phyloP scores from a whole-genome alignment of 2,888 invertebrate genomes.

The Cyclophora albipunctata region DNA sequence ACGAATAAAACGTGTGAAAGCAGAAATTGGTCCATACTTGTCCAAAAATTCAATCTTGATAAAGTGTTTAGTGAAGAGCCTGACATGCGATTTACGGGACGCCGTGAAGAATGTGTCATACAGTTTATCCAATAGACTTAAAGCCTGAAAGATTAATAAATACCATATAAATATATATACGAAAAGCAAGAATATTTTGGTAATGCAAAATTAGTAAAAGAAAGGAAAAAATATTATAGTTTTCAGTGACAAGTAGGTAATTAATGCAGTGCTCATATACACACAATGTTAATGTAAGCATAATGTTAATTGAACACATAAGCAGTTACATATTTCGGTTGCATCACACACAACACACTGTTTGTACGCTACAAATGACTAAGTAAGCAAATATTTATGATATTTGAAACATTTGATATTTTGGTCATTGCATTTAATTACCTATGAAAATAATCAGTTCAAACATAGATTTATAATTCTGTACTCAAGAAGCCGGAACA shows the following conservation, averaged over 20 bases:
- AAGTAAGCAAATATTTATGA: no score
- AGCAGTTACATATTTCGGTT: background rate
- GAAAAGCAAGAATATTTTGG: conserved; percentile 22
- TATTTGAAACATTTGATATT: no score
- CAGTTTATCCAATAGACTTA: conserved; percentile 80
- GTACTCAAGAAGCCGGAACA: no score
- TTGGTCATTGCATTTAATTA: no score
- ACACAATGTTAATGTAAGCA: background rate
- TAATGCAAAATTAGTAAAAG: conserved; percentile 12
- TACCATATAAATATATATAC: conserved; percentile 62
- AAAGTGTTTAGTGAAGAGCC: conserved; percentile 79
- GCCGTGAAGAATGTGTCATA: conserved; percentile 72
- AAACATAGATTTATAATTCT: no score
- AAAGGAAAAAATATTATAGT: conserved; percentile 18
- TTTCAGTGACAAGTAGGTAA: no score
- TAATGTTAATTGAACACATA: background rate
- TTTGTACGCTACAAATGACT: no score
- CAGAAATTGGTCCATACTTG: conserved; percentile 64
- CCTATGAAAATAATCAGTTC: no score
- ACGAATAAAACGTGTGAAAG: conserved; percentile 10
- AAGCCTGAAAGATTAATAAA: conserved; percentile 74
- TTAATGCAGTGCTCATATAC: background rate
- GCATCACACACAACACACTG: background rate
- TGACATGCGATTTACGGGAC: conserved; percentile 74
- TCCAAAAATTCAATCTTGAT: conserved; percentile 83